Evolutionary conservation across 2,888 invertebrate genomes (phyloP).

Genomic region (Eugnorisma glareosa): DNA sequence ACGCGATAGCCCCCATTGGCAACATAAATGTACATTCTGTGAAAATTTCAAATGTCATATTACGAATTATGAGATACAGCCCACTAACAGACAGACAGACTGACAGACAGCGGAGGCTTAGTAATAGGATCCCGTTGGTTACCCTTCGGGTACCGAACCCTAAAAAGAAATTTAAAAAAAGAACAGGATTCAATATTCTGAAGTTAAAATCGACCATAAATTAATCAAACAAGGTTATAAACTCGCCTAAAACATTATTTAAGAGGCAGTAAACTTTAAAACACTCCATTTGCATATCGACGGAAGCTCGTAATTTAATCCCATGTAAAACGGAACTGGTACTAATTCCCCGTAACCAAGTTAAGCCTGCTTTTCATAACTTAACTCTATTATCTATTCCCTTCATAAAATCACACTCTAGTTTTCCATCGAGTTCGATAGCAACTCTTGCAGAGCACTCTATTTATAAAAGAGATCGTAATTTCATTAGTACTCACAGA

Average conservation of each 20-base stretch:
- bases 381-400: conserved; percentile 44
- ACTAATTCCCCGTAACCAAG: conserved; percentile 47
- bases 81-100: too few relatives aligned
- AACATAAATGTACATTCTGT: too few relatives aligned
- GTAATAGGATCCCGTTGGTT: too few relatives aligned
- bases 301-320: conserved; percentile 47
- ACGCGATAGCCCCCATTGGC: too few relatives aligned
- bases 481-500: conserved; percentile 85
- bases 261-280: conserved; percentile 13
- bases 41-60: too few relatives aligned
- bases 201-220: not conserved
- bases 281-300: conserved; percentile 39
- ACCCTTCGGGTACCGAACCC: too few relatives aligned
- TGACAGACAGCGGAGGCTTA: too few relatives aligned
- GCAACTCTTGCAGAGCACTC: conserved; percentile 69
- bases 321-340: conserved; percentile 47
- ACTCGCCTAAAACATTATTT: not conserved
- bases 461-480: conserved; percentile 81
- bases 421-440: conserved; percentile 58
- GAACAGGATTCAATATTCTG: not conserved
- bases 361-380: conserved; percentile 45
- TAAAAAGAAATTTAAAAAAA: not conserved
- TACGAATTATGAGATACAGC: too few relatives aligned
- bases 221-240: conserved; percentile 15
- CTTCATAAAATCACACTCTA: conserved; percentile 57